Percentiles rank a stretch among this genome's conserved stretches.
Evolutionary conservation across 2,113 vertebrate species (phyloP).

Genomic region (Sorex fumeus): DNA sequence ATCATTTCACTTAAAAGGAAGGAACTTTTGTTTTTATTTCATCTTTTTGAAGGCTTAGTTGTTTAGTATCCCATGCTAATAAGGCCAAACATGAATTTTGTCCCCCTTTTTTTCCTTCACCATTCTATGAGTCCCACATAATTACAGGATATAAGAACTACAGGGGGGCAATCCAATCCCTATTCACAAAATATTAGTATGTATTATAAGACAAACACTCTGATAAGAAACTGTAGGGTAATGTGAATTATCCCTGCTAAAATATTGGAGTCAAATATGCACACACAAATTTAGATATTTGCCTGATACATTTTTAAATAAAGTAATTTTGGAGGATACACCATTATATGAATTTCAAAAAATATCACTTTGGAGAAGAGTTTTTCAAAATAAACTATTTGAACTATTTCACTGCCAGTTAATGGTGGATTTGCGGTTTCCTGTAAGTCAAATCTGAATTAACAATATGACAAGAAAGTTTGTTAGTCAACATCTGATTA

Average conservation of each 20-base stretch:
- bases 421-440: constrained; percentile 11
- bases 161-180: too few species aligned
- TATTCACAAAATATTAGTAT: too few species aligned
- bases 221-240: not conserved
- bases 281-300: not conserved
- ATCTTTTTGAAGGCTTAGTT: not conserved
- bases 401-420: not conserved
- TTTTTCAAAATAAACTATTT: not conserved
- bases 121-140: not conserved
- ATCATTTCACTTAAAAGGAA: not conserved
- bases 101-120: not conserved
- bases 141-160: not conserved
- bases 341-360: not conserved
- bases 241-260: not conserved
- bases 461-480: not conserved
- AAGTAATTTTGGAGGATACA: not conserved
- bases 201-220: not conserved
- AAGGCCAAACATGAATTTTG: not conserved
- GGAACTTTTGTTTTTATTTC: not conserved
- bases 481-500: too few species aligned
- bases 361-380: not conserved
- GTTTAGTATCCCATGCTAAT: not conserved
- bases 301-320: not conserved
- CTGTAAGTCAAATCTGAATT: not conserved
- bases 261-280: not conserved